These are phyloP conservation scores for Meandrina meandrites DNA, from an alignment of 92 coral and sea anemone genomes.

Conservation along the genomic window DNA sequence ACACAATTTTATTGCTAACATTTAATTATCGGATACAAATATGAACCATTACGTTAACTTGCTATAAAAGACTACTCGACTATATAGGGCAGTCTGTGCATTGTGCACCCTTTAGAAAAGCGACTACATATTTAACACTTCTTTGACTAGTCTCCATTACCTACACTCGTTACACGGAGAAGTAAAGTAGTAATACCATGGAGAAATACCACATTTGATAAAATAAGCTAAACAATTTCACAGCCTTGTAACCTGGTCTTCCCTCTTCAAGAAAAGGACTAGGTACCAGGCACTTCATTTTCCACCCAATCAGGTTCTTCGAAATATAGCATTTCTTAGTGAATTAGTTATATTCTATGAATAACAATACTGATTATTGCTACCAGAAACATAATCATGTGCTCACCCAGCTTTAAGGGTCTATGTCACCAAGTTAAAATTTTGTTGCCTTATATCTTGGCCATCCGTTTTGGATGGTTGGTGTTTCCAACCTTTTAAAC, in stretches of 20 bases:
- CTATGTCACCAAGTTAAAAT: not conserved
- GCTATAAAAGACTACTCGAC: not conserved
- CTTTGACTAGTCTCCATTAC: not conserved
- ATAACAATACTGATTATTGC: not conserved
- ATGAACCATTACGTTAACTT: not conserved
- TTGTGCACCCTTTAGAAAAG: not conserved
- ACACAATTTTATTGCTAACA: constrained; percentile 4
- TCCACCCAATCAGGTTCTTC: not conserved
- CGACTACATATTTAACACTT: constrained; percentile 3
- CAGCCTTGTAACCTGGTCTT: not conserved
- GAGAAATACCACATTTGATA: too few relatives aligned
- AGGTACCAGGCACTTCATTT: not conserved
- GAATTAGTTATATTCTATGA: not conserved
- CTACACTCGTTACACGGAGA: not conserved
- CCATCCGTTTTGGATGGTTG: not conserved
- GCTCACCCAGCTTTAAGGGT: not conserved
- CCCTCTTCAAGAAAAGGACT: not conserved
- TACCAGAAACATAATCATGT: not conserved
- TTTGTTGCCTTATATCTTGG: not conserved
- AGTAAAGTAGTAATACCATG: not conserved
- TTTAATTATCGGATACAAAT: not conserved
- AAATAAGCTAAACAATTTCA: not conserved
- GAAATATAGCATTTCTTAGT: not conserved
- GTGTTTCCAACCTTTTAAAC: not conserved
- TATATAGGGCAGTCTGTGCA: not conserved